Percentiles rank a stretch among this genome's conserved stretches.
These are phyloP conservation scores for Connochaetes taurinus DNA, from an alignment of 2,113 vertebrate species.

Conservation along the genomic window DNA sequence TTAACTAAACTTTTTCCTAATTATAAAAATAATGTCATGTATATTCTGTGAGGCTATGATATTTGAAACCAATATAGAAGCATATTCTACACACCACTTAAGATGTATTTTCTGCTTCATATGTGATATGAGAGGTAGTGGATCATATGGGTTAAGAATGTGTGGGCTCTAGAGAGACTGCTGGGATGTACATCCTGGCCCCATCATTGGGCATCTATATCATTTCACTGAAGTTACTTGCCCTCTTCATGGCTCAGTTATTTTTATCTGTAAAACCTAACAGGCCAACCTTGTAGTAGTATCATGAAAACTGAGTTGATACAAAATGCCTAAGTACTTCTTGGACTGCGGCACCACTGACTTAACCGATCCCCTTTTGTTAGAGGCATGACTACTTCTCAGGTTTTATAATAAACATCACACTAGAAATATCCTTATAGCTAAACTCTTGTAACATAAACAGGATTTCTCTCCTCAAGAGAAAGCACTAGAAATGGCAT, in stretches of 20 bases:
- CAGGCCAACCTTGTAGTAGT: not conserved
- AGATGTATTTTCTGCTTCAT: not conserved
- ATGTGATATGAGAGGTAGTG: not conserved
- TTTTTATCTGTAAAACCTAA: not conserved
- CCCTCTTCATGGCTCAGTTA: not conserved
- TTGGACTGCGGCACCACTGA: not conserved
- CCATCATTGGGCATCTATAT: not conserved
- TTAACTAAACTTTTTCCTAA: not conserved
- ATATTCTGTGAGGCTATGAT: not conserved
- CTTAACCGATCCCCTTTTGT: not conserved
- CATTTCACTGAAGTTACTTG: not conserved
- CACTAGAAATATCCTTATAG: not conserved
- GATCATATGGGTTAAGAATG: not conserved
- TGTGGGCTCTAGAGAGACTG: not conserved
- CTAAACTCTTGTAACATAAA: not conserved
- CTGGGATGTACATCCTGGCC: not conserved
- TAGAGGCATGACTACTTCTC: not conserved
- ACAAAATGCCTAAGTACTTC: not conserved
- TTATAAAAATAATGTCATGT: not conserved
- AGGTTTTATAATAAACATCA: not conserved
- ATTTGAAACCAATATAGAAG: not conserved
- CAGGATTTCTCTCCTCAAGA: not conserved
- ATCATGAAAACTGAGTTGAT: not conserved
- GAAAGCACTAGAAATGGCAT: not conserved
- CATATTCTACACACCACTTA: not conserved